These are phyloP conservation scores for Hoplodrina ambigua DNA, from an alignment of 2,888 invertebrate species.

Conservation along the genomic window DNA sequence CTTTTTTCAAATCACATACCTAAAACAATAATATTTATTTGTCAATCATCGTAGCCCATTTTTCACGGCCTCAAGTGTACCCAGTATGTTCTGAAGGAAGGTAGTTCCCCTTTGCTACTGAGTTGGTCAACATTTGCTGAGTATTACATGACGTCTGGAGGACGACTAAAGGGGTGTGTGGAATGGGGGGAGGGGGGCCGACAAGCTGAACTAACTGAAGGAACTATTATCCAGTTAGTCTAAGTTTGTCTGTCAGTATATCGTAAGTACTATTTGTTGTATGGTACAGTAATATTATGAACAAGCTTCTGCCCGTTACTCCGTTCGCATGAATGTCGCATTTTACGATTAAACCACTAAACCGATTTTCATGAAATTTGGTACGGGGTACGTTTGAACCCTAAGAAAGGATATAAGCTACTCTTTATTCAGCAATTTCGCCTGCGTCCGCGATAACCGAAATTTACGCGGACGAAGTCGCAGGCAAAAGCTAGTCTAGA, in stretches of 20 bases:
- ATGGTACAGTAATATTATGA: not conserved
- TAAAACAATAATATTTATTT: constrained; percentile 19
- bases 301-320: too few relatives aligned
- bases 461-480: too few relatives aligned
- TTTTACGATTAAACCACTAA: too few relatives aligned
- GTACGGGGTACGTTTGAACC: too few relatives aligned
- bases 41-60: constrained; percentile 25
- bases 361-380: too few relatives aligned
- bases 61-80: constrained; percentile 42
- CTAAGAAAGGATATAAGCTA: too few relatives aligned
- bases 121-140: constrained; percentile 54
- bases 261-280: not conserved
- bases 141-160: constrained; percentile 54
- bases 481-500: too few relatives aligned
- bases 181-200: not conserved
- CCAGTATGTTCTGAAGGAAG: constrained; percentile 30
- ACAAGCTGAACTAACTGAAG: not conserved
- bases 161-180: not conserved
- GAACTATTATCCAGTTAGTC: constrained; percentile 24
- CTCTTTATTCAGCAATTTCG: too few relatives aligned
- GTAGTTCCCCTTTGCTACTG: constrained; percentile 34
- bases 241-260: constrained; percentile 16
- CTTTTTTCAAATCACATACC: not conserved
- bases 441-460: too few relatives aligned
- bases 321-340: too few relatives aligned